Base-by-base conservation (phyloP, 2,113 vertebrate species). In the Pterocles burchelli region DNA sequence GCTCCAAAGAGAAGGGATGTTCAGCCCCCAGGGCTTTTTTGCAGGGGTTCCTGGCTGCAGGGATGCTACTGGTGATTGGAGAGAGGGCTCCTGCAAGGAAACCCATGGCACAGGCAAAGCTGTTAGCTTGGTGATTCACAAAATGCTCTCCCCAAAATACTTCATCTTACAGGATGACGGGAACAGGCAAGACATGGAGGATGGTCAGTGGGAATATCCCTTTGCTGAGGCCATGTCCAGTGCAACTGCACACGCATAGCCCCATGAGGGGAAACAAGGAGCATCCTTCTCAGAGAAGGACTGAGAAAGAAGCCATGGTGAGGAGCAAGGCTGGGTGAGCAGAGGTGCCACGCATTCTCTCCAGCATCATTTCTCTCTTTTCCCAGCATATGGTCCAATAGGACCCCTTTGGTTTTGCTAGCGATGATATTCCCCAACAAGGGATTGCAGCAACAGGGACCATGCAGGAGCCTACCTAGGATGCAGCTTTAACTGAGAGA, bases 41-140 rank as follows among this genome's bases (percentile, higher is more conserved):
- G 43, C 17, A 33, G n/a, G 21, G 31, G 26, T 34, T 33, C 28
- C 4, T 2, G 7, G 34, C 5, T 0, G 1, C 1, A 1, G 54
- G 31, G 36, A 26, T 12, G 51, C 55, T 71, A 29, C 4, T 24
- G 51, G 26, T 11, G 31, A 34, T 24, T 12, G 29, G 25, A 21
- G 43, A 34, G 25, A 4, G 25, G 12, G 5, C 13, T 46, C 38
- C 54, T 4, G 24, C 11, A 8, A 18, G 63, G 17, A 41, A 86
- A 17, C 11, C 11, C 2, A 0, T 11, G 6, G 21, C 26, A 11
- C 43, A 2, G 2, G 28, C 6, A 21, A 16, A 54, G n/a, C 62
- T n/a, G 21, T 28, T n/a, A 9, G 15, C 31, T 51, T 38, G 9
- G 6, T 14, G 18, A 29, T 21, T 25, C n/a, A 59, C 25, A 34